phyloP scores from a whole-genome alignment of 2,888 invertebrate genomes.

The Cataglyphis rosenhaueri region DNA sequence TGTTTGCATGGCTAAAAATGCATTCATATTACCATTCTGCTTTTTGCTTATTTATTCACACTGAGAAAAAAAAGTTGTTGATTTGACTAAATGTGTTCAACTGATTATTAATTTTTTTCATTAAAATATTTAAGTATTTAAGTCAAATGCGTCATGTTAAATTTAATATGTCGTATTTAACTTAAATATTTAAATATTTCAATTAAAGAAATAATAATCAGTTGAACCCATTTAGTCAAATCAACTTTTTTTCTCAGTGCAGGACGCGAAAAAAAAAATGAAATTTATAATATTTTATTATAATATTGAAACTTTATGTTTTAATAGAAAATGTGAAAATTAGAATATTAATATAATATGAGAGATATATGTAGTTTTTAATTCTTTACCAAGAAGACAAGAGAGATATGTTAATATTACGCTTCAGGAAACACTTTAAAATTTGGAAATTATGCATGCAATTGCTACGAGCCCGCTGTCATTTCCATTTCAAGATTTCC shows the following conservation, averaged over 20 bases:
- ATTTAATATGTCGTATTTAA: too few species aligned
- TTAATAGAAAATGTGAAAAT: background rate
- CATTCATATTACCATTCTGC: background rate
- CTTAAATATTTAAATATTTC: too few species aligned
- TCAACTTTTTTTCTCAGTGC: too few species aligned
- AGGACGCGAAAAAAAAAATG: background rate
- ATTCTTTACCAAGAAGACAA: background rate
- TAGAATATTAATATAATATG: background rate
- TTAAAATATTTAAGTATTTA: too few species aligned
- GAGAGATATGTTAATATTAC: background rate
- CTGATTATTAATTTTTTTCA: too few species aligned
- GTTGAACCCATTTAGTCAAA: too few species aligned
- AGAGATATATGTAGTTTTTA: background rate
- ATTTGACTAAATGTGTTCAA: too few species aligned
- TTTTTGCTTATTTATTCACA: background rate
- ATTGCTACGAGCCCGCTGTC: background rate
- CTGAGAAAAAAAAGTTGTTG: too few species aligned
- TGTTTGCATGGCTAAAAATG: background rate
- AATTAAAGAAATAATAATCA: too few species aligned
- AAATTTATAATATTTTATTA: background rate
- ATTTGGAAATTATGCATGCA: background rate
- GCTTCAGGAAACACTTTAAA: background rate
- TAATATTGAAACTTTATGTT: background rate
- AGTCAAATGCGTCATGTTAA: too few species aligned
- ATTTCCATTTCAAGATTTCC: slow-evolving; percentile 43